phyloP scores from a whole-genome alignment of 2,797 vertebrate species.

The Brachyalestes nurse region DNA sequence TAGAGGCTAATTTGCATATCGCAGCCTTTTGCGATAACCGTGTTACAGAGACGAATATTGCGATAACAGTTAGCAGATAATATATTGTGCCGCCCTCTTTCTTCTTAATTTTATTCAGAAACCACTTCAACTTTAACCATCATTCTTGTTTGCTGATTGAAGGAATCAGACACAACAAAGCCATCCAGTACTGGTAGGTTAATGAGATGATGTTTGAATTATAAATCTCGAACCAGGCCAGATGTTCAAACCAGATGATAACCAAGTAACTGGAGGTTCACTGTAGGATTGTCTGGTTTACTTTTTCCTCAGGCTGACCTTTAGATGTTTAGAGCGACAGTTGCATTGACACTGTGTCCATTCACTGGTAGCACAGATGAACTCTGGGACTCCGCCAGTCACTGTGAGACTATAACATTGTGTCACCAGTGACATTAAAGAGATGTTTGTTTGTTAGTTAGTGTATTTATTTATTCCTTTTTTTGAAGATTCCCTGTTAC shows the following conservation, averaged over 20 bases:
- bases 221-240: not conserved
- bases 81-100: not conserved
- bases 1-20: too few species aligned
- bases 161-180: not conserved
- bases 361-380: conserved; percentile 45
- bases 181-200: not conserved
- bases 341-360: conserved; percentile 52
- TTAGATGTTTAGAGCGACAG: conserved; percentile 24
- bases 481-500: too few species aligned
- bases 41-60: too few species aligned
- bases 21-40: too few species aligned
- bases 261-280: not conserved
- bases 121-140: not conserved
- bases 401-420: conserved; percentile 37
- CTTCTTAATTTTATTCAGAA: not conserved
- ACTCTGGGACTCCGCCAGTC: conserved; percentile 35
- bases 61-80: too few species aligned
- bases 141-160: not conserved
- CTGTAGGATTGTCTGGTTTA: too few species aligned
- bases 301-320: not conserved
- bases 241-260: not conserved
- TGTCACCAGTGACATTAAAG: conserved; percentile 30
- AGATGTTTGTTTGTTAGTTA: conserved; percentile 4
- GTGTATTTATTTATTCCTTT: not conserved
- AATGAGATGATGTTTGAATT: not conserved